Evolutionary conservation across 1,140 invertebrate species (phyloP).

Genomic region (Euura saliciscinereae): DNA sequence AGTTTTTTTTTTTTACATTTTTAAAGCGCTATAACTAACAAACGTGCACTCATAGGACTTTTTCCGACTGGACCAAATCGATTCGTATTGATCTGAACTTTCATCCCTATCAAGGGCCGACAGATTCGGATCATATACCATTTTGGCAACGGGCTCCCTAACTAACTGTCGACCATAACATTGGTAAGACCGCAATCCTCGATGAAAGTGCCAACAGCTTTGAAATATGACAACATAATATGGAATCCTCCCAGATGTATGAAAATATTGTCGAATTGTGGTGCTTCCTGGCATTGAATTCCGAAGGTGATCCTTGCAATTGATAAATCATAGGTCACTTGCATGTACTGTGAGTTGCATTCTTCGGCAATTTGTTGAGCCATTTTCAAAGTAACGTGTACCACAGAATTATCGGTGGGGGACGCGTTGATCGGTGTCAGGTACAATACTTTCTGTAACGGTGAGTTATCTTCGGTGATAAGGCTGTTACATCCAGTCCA

Average conservation of each 20-base stretch:
- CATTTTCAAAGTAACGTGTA: slow-evolving; percentile 19
- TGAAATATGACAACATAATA: slow-evolving; percentile 37
- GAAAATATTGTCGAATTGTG: slow-evolving; percentile 40
- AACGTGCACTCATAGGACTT: no score
- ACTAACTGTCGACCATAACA: slow-evolving; percentile 50
- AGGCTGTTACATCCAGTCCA: slow-evolving; percentile 34
- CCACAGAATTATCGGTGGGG: slow-evolving; percentile 37
- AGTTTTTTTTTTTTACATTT: no score
- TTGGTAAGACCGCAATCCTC: slow-evolving; percentile 48
- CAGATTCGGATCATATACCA: no score
- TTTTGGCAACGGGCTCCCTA: no score
- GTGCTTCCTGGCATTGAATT: slow-evolving; percentile 45
- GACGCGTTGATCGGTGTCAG: slow-evolving; percentile 38
- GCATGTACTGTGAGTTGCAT: slow-evolving; percentile 39
- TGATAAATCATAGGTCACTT: slow-evolving; percentile 47
- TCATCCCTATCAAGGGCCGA: no score
- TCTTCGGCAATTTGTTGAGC: slow-evolving; percentile 30
- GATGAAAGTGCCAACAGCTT: slow-evolving; percentile 39
- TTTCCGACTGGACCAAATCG: no score
- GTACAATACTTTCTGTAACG: slow-evolving; percentile 34
- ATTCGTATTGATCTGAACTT: no score
- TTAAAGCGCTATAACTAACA: no score
- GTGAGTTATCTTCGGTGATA: slow-evolving; percentile 26
- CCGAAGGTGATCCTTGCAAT: slow-evolving; percentile 50
- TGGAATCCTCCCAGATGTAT: slow-evolving; percentile 40